phyloP scores from a whole-genome alignment of 2,888 invertebrate species.

The Physocephala rufipes region DNA sequence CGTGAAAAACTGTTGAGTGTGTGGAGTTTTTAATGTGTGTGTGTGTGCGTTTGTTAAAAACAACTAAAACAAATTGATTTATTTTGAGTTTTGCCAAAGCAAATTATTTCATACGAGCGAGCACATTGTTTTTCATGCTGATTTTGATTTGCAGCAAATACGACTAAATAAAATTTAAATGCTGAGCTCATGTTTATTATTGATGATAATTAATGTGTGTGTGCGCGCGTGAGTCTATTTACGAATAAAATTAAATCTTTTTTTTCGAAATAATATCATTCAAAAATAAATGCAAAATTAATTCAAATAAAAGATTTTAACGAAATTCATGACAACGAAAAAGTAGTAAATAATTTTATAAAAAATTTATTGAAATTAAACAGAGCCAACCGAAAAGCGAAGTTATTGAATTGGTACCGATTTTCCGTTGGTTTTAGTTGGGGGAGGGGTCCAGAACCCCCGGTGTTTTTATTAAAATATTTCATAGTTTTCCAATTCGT shows the following conservation, averaged over 20 bases:
- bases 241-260: background rate
- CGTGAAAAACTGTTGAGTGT: constrained; percentile 10
- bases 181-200: background rate
- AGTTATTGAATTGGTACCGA: too few relatives aligned
- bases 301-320: background rate
- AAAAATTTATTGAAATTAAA: background rate
- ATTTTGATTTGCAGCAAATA: constrained; percentile 1
- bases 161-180: constrained; percentile 6
- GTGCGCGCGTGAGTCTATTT: background rate
- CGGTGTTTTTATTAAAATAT: too few relatives aligned
- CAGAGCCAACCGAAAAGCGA: too few relatives aligned
- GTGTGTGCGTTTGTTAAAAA: constrained; percentile 16
- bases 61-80: constrained; percentile 18
- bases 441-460: too few relatives aligned
- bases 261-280: background rate
- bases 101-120: background rate
- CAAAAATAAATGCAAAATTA: background rate
- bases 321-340: background rate
- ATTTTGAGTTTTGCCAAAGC: constrained; percentile 1
- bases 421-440: too few relatives aligned
- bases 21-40: constrained; percentile 2
- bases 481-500: too few relatives aligned
- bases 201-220: background rate
- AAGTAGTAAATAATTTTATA: too few relatives aligned
- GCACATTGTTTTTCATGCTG: background rate